Percentiles rank a stretch among this genome's conserved stretches.
Conservation (phyloP, 2,113 vertebrate species). For the Gracilinanus agilis region DNA sequence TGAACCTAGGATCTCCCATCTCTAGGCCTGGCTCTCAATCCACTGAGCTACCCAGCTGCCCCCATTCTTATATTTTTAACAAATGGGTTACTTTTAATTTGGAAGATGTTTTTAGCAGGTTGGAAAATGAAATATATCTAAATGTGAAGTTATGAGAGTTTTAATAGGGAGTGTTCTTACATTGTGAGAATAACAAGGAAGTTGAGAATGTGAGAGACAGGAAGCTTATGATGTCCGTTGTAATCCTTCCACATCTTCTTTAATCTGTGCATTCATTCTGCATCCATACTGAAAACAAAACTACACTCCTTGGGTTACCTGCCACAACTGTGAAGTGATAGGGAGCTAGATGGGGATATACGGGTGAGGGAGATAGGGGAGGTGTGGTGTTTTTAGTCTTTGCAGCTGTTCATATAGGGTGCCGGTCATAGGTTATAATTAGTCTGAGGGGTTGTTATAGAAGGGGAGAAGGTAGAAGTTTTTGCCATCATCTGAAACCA, state of each 20-base stretch:
- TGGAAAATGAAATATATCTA: not conserved
- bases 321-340: not conserved
- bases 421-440: not conserved
- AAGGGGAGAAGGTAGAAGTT: not conserved
- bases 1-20: too few relatives aligned
- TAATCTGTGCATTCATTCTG: not conserved
- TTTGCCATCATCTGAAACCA: not conserved
- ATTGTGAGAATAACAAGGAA: not conserved
- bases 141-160: not conserved
- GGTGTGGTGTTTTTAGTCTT: conserved; percentile 9
- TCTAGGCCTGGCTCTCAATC: too few relatives aligned
- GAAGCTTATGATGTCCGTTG: not conserved
- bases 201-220: not conserved
- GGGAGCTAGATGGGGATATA: not conserved
- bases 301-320: not conserved
- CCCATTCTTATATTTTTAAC: not conserved
- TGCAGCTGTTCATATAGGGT: not conserved
- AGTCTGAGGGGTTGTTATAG: not conserved
- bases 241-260: not conserved
- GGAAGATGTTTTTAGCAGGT: not conserved
- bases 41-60: too few relatives aligned
- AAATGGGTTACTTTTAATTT: not conserved
- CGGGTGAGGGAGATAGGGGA: not conserved
- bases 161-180: not conserved
- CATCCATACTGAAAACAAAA: not conserved